Conservation (phyloP, 2,888 invertebrate species). For the Germaria angustata region DNA sequence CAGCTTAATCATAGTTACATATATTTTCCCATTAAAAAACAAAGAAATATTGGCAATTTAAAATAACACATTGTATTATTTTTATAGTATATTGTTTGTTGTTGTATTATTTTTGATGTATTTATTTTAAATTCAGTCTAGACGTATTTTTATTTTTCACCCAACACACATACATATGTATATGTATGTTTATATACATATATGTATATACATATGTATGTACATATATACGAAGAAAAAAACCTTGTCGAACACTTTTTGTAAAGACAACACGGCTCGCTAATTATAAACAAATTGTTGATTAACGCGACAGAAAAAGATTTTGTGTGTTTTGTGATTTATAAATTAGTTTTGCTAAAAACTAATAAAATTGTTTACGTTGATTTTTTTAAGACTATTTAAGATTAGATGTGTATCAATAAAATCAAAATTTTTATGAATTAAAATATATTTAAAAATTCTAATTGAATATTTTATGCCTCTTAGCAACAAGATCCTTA, state of each 20-base stretch:
- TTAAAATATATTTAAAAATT: not conserved
- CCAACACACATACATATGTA: not conserved
- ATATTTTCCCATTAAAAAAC: not conserved
- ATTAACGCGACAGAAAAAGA: not conserved
- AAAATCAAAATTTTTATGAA: not conserved
- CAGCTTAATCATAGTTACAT: not conserved
- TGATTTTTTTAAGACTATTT: not conserved
- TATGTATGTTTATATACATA: not conserved
- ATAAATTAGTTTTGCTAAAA: not conserved
- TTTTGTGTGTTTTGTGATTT: not conserved
- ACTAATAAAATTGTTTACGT: conserved; percentile 6
- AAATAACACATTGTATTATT: conserved; percentile 17
- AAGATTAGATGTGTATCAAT: not conserved
- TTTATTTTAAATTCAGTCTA: conserved; percentile 60
- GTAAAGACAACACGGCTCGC: conserved; percentile 13
- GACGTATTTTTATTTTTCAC: conserved; percentile 46
- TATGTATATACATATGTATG: not conserved
- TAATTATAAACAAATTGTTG: conserved; percentile 38
- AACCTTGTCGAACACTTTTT: conserved; percentile 34
- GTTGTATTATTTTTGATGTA: conserved; percentile 13
- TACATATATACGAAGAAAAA: no score
- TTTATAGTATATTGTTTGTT: not conserved
- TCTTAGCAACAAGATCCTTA: conserved; percentile 5
- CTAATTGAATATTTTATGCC: not conserved
- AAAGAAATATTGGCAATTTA: not conserved